These are phyloP conservation scores for Rhynchomys soricoides DNA, from an alignment of 2,113 vertebrate species.

Conservation along the genomic window DNA sequence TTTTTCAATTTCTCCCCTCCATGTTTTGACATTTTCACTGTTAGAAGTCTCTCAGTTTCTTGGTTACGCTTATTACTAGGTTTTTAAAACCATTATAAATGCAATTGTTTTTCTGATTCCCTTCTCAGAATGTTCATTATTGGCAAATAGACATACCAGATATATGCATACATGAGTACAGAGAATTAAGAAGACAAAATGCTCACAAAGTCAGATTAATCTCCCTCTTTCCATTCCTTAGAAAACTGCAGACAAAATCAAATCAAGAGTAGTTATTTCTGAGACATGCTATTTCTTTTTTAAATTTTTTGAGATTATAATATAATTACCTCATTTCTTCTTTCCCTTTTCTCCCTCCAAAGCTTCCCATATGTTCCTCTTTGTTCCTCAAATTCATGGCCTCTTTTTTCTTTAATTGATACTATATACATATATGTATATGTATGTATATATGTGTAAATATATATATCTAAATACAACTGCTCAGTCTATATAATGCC, in stretches of 20 bases:
- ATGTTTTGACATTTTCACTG: neutral
- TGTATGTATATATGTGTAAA: neutral
- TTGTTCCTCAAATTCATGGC: neutral
- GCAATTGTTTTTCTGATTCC: neutral
- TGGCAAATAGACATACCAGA: neutral
- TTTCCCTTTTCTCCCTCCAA: neutral
- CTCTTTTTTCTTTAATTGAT: neutral
- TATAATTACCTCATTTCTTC: neutral
- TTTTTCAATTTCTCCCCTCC: neutral
- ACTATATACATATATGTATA: neutral
- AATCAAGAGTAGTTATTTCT: neutral
- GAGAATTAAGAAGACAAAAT: conserved; percentile 13
- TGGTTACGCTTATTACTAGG: neutral
- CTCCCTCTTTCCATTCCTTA: neutral
- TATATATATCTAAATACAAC: neutral
- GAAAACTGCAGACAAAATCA: neutral
- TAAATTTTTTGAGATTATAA: neutral
- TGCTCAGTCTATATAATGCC: neutral
- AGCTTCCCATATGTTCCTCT: neutral
- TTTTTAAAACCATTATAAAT: neutral
- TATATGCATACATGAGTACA: neutral
- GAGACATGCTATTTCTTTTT: neutral
- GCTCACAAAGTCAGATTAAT: neutral
- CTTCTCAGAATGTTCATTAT: neutral
- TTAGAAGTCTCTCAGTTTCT: neutral